Base-by-base conservation (phyloP, 30 jellyfish, hydroid and myxozoan species). In the Morbakka virulenta region DNA sequence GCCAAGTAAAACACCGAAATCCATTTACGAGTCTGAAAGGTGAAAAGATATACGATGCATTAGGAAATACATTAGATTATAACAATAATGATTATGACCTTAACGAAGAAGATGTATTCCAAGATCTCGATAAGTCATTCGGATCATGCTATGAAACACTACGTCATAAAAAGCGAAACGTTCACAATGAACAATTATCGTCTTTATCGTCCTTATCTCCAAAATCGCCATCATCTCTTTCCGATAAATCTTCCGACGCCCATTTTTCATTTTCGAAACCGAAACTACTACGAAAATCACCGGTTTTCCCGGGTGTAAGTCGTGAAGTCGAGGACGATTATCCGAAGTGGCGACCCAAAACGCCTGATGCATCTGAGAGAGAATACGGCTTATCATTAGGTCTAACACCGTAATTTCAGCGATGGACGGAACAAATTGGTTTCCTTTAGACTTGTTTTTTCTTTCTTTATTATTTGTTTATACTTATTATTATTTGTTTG, bases 191-290 rank as follows among this genome's bases (percentile, higher is more conserved):
- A 0, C 69, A 65, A 9, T 21, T 12, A 51, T 24, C 27, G 32
- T 33, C 65, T 0, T 31, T 52, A 20, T 50, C 87, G 35, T 69
- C 95, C 35, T 34, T 0, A 13, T 83, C 95, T 29, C 95, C 95
- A 35, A 68, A 30, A 1, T 63, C 87, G 63, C 65, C 87, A 11
- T 83, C 87, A 27, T 85, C 85, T 29, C 72, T 64, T 69, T 72
- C 87, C 47, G 95, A 83, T 0, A 75, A 50, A n/a, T n/a, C n/a
- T n/a, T n/a, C n/a, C n/a, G n/a, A n/a, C n/a, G n/a, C n/a, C n/a
- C n/a, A n/a, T 68, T 83, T 83, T 50, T 32, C 83, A 25, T 83
- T 72, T 64, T 74, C 95, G 69, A 87, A 87, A 32, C 96, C 96
- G 66, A 65, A 86, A 50, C 84, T 87, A 35, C 73, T 87, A 21